phyloP scores from a whole-genome alignment of 2,113 vertebrate genomes.

The Microtus montanus region DNA sequence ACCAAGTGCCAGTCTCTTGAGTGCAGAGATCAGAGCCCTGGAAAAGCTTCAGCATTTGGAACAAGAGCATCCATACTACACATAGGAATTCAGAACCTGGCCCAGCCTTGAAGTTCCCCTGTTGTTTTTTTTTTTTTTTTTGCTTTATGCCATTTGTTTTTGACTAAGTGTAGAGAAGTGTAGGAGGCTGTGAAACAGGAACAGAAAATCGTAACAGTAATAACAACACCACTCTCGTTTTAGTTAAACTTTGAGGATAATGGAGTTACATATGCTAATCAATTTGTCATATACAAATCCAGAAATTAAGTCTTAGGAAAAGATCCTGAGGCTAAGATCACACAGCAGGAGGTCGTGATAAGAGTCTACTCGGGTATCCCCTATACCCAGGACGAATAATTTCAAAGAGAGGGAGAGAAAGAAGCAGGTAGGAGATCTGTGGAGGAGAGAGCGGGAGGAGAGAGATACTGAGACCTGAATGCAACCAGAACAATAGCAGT shows the following conservation, averaged over 20 bases:
- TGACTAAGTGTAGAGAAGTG: background rate
- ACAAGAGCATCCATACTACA: background rate
- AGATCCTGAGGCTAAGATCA: background rate
- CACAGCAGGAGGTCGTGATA: background rate
- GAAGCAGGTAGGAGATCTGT: too few species aligned
- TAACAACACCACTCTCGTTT: background rate
- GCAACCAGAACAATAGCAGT: background rate
- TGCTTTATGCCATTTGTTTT: background rate
- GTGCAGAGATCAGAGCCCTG: background rate
- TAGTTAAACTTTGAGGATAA: background rate
- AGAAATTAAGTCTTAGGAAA: background rate
- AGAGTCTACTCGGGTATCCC: background rate
- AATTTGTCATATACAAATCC: background rate
- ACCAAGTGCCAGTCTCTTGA: background rate
- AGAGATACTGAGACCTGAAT: background rate
- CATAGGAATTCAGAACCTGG: background rate
- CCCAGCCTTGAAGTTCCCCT: background rate
- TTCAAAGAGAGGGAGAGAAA: background rate
- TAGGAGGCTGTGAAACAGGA: background rate
- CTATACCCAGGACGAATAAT: background rate
- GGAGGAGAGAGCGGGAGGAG: background rate
- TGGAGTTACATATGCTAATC: background rate
- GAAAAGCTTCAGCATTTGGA: background rate
- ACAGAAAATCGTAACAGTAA: background rate
- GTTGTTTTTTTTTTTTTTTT: background rate